These are phyloP conservation scores for Speoplatyrhinus poulsoni DNA, from an alignment of 2,113 vertebrate genomes.

Conservation along the genomic window DNA sequence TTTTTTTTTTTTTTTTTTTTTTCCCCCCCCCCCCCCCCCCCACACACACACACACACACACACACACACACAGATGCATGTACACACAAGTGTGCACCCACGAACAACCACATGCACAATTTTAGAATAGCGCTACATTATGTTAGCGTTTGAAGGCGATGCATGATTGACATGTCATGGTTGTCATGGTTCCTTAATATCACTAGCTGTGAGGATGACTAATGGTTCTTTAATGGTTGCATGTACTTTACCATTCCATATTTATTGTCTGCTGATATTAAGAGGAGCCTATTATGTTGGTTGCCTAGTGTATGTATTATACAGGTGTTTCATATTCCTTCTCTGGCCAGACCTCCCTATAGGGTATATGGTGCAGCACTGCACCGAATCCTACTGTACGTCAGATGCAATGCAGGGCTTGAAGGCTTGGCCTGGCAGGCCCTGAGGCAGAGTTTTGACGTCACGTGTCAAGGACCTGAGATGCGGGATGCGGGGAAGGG, in stretches of 20 bases:
- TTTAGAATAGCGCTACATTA: conserved; percentile 9
- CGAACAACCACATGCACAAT: conserved; percentile 1
- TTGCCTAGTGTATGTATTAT: no score
- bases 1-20: no score
- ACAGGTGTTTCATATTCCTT: background rate
- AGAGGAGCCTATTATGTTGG: no score
- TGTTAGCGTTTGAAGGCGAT: conserved; percentile 8
- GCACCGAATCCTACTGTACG: conserved; percentile 30
- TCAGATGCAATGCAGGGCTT: conserved; percentile 26
- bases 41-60: conserved; percentile 3
- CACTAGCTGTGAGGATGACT: background rate
- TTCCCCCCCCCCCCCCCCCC: no score
- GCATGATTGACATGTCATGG: conserved; percentile 1
- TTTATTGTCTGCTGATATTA: no score
- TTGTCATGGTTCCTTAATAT: background rate
- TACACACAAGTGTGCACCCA: background rate
- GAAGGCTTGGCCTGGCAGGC: conserved; percentile 3
- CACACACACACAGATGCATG: background rate
- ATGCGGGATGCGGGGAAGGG: conserved; percentile 72
- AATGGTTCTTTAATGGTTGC: background rate
- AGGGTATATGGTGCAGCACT: conserved; percentile 6
- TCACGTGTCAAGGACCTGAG: conserved; percentile 31
- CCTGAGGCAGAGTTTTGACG: conserved; percentile 43
- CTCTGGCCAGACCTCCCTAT: background rate
- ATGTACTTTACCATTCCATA: background rate